phyloP scores from a whole-genome alignment of 2,797 vertebrate genomes.

The Ciconia nigra region DNA sequence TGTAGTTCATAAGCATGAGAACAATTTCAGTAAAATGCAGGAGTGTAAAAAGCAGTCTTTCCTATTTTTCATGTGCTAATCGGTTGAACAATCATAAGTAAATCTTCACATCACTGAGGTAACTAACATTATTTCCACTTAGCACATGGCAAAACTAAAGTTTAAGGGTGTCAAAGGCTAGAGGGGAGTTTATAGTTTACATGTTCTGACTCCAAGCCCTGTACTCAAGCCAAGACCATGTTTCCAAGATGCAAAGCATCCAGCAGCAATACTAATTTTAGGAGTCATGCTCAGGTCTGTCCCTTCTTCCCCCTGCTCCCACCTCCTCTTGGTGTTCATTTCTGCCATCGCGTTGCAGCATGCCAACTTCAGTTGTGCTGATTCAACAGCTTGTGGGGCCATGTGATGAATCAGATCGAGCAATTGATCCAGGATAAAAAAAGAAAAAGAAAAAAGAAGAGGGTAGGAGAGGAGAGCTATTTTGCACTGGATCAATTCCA shows the following conservation, averaged over 20 bases:
- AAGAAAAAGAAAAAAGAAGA: neutral
- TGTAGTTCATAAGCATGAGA: neutral
- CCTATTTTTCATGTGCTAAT: neutral
- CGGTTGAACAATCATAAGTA: neutral
- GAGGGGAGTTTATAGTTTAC: neutral
- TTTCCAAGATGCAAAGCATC: constrained; percentile 41
- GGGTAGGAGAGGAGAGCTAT: neutral
- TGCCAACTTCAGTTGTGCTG: constrained; percentile 26
- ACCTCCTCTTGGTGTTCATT: neutral
- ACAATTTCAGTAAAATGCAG: neutral
- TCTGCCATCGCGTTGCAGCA: neutral
- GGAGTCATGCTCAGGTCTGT: neutral
- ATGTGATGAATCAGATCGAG: neutral
- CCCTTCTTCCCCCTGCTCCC: neutral
- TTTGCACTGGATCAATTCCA: neutral
- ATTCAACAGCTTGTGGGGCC: constrained; percentile 14
- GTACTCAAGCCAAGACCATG: neutral
- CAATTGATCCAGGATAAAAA: constrained; percentile 30
- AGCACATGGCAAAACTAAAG: neutral
- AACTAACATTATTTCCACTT: neutral
- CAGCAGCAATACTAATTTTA: constrained; percentile 42
- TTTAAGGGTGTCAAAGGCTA: neutral
- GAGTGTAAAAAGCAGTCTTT: neutral
- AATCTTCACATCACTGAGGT: neutral
- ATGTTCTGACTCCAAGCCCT: neutral